Conservation (phyloP, 2,113 vertebrate genomes). For the Melierax canorus region DNA sequence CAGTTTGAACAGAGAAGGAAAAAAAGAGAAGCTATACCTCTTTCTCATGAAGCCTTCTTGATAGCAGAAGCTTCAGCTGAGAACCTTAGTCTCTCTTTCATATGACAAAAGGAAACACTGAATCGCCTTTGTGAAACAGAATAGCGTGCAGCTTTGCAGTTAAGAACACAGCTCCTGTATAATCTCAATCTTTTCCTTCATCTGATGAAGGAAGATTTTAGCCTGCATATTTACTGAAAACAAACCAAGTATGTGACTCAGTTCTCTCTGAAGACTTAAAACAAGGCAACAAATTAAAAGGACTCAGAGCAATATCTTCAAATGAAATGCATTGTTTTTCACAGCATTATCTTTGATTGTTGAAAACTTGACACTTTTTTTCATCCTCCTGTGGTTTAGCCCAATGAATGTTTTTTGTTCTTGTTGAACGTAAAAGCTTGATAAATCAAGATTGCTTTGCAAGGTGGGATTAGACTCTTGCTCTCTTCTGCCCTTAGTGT, state of each 20-base stretch:
- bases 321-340: neutral
- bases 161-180: neutral
- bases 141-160: neutral
- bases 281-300: neutral
- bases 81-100: neutral
- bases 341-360: neutral
- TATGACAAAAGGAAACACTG: neutral
- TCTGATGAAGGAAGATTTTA: neutral
- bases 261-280: neutral
- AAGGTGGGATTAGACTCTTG: neutral
- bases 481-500: neutral
- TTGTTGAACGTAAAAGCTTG: neutral
- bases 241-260: neutral
- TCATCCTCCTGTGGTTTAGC: neutral
- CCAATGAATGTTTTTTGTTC: neutral
- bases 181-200: neutral
- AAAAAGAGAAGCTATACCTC: neutral
- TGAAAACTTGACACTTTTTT: neutral
- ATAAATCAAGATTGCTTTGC: neutral
- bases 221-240: neutral
- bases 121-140: neutral
- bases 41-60: neutral
- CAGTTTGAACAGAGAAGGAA: neutral
- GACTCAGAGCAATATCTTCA: neutral
- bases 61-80: neutral